Base-by-base conservation (phyloP, 2,888 invertebrate species). In the Rhamphomyia laevipes region DNA sequence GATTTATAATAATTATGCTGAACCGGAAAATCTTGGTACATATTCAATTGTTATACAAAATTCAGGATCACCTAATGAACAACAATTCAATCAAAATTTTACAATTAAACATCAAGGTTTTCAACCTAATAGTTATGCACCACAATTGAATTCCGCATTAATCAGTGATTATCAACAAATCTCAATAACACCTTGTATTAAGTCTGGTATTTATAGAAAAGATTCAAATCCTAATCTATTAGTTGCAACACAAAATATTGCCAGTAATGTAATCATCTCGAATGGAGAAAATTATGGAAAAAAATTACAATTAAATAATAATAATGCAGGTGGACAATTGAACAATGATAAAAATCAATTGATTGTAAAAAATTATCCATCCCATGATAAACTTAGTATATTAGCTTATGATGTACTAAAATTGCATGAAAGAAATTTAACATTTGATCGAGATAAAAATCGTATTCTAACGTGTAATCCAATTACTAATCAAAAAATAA, bases 361-460 rank as follows among this genome's bases (percentile, higher is more conserved):
- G 3, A 15, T 18, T 40, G 27, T 4, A 43, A 27, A 21, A 6
- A 16, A n/a, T 3, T 21, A 41, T 6, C 4, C 41, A 18, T 17
- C 23, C 11, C n/a, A 58, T 30, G 66, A 68, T 48, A 58, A 61
- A 7, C 53, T 68, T 18, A 60, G 62, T 35, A 63, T 61, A 38
- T 46, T 68, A 18, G 67, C 67, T 4, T 64, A 63, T 46, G 62
- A 62, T 43, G 58, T 68, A 16, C 58, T 65, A 27, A 61, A 62
- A 21, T 53, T 67, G 4, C 61, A 67, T 13, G 59, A 62, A 43
- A 57, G 60, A 1, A 67, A 66, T 27, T 27, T 27, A 27, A 27
- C 23, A 27, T 27, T 27, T 7, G 23, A 27, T 27, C 23, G 9
- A 27, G 7, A 27, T 27, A 27, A 3, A 10, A 30, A 15, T 23